A percentile compares a stretch with the other conserved stretches of the same genome.
Conservation (phyloP, 1,140 invertebrate species). For the Drusus annulatus region DNA sequence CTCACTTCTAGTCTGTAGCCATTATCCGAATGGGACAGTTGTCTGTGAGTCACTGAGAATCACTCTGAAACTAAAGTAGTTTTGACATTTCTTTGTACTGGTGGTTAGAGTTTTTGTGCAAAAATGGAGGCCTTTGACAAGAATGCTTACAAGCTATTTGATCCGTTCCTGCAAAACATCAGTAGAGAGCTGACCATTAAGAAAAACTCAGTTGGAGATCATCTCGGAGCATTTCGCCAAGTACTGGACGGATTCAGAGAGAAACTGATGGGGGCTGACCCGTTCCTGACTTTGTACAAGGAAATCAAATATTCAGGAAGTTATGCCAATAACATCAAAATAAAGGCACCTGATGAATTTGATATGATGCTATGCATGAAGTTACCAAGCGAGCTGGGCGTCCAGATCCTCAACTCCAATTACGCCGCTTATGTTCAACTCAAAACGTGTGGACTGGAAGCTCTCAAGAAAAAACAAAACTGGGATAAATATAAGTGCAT, state of each 20-base stretch:
- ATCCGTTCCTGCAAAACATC: slow-evolving; percentile 1
- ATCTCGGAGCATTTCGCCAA: background rate
- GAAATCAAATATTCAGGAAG: slow-evolving; percentile 27
- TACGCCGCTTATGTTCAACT: slow-evolving; percentile 6
- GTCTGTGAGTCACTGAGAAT: too few species aligned
- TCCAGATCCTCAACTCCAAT: background rate
- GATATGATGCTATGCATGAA: slow-evolving; percentile 29
- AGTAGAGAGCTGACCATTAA: slow-evolving; percentile 11
- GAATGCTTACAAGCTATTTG: slow-evolving; percentile 5
- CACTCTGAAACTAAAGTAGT: too few species aligned
- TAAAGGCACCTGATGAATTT: slow-evolving; percentile 2
- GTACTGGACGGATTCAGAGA: slow-evolving; percentile 12
- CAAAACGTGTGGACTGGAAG: background rate
- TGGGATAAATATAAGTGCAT: slow-evolving; percentile 23
- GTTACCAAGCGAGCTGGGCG: background rate
- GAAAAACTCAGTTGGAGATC: background rate
- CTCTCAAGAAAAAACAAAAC: slow-evolving; percentile 15
- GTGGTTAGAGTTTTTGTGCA: too few species aligned
- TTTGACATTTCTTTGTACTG: too few species aligned
- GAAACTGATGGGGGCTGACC: background rate
- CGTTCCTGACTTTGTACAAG: background rate
- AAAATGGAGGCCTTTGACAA: background rate
- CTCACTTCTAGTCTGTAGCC: too few species aligned
- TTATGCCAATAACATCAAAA: slow-evolving; percentile 15
- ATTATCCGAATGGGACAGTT: too few species aligned